Percentiles rank a stretch among this genome's conserved stretches.
Conservation (phyloP, 2,888 invertebrate genomes). For the Agrochola lota region DNA sequence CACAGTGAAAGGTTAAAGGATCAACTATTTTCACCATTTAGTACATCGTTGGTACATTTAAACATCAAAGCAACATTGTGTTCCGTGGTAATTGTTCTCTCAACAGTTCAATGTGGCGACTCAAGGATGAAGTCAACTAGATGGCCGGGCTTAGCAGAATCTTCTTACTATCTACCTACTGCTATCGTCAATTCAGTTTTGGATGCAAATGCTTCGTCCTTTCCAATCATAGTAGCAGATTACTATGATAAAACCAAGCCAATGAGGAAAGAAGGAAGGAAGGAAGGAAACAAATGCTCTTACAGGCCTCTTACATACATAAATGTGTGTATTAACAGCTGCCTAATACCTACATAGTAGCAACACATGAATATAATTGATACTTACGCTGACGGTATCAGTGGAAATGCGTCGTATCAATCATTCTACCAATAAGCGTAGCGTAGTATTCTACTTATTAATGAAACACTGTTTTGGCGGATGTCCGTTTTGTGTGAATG, state of each 20-base stretch:
- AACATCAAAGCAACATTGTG: slow-evolving; percentile 15
- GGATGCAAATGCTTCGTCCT: neutral
- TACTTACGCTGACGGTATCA: slow-evolving; percentile 40
- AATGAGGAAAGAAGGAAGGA: too few relatives aligned
- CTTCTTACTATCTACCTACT: neutral
- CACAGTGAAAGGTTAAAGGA: slow-evolving; percentile 30
- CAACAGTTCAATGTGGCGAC: neutral
- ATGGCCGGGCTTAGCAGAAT: neutral
- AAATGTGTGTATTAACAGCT: slow-evolving; percentile 5
- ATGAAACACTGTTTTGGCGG: slow-evolving; percentile 59
- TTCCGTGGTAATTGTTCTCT: slow-evolving; percentile 11
- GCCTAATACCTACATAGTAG: slow-evolving; percentile 17
- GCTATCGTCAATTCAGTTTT: neutral
- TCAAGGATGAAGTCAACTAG: neutral
- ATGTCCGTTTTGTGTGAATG: slow-evolving; percentile 46
- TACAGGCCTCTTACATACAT: neutral
- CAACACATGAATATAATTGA: slow-evolving; percentile 29
- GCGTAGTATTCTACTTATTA: slow-evolving; percentile 17
- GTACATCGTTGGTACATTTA: slow-evolving; percentile 15
- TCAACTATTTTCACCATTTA: slow-evolving; percentile 43
- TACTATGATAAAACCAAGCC: too few relatives aligned
- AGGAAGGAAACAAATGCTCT: neutral
- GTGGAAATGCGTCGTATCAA: slow-evolving; percentile 47
- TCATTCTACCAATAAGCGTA: slow-evolving; percentile 47
- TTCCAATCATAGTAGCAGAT: neutral